Conservation (phyloP, 2,113 vertebrate species). For the Psammodynastes pulverulentus region DNA sequence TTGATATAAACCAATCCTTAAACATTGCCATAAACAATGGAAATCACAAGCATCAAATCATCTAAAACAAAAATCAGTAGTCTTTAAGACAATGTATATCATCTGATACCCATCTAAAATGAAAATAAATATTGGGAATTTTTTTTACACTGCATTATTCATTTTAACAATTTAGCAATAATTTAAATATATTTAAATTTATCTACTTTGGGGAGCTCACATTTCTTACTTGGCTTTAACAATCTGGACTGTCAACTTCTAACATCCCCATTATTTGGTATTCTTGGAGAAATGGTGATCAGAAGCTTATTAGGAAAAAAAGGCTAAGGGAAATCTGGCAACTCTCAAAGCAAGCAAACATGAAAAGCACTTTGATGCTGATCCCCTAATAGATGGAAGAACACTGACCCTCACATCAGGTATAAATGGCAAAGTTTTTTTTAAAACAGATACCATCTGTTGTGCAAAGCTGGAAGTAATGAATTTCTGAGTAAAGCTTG, state of each 20-base stretch:
- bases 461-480: slow-evolving; percentile 37
- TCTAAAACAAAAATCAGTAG: not conserved
- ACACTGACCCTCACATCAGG: slow-evolving; percentile 34
- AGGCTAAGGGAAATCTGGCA: slow-evolving; percentile 25
- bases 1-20: slow-evolving; percentile 1
- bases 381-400: slow-evolving; percentile 26
- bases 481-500: slow-evolving; percentile 44
- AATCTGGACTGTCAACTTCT: slow-evolving; percentile 36
- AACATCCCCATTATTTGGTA: slow-evolving; percentile 22
- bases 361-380: slow-evolving; percentile 40
- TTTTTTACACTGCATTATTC: slow-evolving; percentile 16
- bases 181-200: slow-evolving; percentile 16
- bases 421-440: slow-evolving; percentile 38
- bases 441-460: slow-evolving; percentile 45
- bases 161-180: slow-evolving; percentile 13
- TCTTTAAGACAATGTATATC: not conserved
- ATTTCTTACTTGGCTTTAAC: slow-evolving; percentile 26
- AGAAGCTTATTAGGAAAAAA: slow-evolving; percentile 46
- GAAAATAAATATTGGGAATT: slow-evolving; percentile 6
- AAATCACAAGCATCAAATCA: not conserved
- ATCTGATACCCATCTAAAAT: slow-evolving; percentile 28
- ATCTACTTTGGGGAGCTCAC: slow-evolving; percentile 6
- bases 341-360: slow-evolving; percentile 26
- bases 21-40: slow-evolving; percentile 8
- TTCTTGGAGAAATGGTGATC: slow-evolving; percentile 30